Base-by-base conservation (phyloP, 1,140 invertebrate genomes). In the Euwallacea similis region DNA sequence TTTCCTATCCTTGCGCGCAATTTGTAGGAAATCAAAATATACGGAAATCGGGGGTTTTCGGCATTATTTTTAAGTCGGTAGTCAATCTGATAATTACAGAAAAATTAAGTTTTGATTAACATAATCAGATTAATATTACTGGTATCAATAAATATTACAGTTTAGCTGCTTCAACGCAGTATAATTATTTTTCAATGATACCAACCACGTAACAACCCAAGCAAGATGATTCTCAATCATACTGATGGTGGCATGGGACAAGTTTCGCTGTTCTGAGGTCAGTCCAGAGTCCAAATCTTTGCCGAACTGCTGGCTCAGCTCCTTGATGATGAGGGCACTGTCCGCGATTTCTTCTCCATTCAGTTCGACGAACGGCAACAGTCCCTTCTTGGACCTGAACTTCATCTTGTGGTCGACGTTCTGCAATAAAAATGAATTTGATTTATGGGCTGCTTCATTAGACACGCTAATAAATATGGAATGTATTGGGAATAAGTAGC, bases 321-420 rank as follows among this genome's bases (percentile, higher is more conserved):
- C 93, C 74, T 91, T 91, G 76, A 97, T 91, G 75, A 97, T 96
- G 76, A 95, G 89, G 54, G 90, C 86, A 77, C 93, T 95, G 81
- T 97, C 95, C 44, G 92, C 90, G 68, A 97, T 93, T 83, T 97
- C 93, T 80, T 95, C 93, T 53, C 95, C 95, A 82, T 98, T 97
- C 15, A 97, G 79, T 82, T 98, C 95, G 56, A 97, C 86, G 82
- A 97, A 98, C 16, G 95, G 95, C 69, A 97, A 83, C 77, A 94
- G 92, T 47, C 95, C 95, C 81, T 97, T 97, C 86, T 94, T 93
- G 70, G 94, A 96, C 76, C 92, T 91, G 85, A 92, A 94, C 79
- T 94, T 95, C 84, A 94, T 89, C 84, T 95, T 95, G 83, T 97
- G 94, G 81, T 96, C 94, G 33, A 97, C 93, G 86, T 97, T 97